Evolutionary conservation across 1,140 invertebrate species (phyloP).

Genomic region (Galleria mellonella): DNA sequence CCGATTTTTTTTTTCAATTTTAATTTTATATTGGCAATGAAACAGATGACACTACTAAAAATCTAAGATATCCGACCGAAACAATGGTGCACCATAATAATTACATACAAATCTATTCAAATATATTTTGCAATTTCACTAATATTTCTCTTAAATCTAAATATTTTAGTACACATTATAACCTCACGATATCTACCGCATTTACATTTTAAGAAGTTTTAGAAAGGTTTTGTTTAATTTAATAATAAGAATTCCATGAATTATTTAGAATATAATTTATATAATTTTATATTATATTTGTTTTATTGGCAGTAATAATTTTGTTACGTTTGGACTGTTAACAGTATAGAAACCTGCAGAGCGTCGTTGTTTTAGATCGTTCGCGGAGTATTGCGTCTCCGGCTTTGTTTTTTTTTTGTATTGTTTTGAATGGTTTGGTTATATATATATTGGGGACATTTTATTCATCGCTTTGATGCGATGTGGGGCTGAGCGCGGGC

Average conservation of each 20-base stretch:
- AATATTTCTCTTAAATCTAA: conserved; percentile 42
- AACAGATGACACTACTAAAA: conserved; percentile 18
- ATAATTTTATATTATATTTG: conserved; percentile 7
- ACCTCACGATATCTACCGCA: conserved; percentile 19
- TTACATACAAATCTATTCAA: conserved; percentile 46
- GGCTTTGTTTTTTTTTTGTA: conserved; percentile 10
- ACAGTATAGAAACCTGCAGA: not conserved
- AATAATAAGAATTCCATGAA: conserved; percentile 13
- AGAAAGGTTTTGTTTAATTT: conserved; percentile 17
- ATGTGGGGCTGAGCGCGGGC: conserved; percentile 67
- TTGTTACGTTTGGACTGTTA: not conserved
- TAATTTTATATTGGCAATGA: conserved; percentile 28
- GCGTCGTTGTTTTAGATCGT: not conserved
- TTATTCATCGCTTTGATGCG: conserved; percentile 71
- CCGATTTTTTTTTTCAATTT: conserved; percentile 10
- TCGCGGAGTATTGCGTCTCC: not conserved
- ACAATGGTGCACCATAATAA: conserved; percentile 63
- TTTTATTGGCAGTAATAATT: conserved; percentile 24
- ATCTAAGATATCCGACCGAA: conserved; percentile 31
- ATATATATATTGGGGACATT: conserved; percentile 18
- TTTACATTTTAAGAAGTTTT: conserved; percentile 28
- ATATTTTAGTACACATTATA: conserved; percentile 42
- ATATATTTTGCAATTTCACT: conserved; percentile 49
- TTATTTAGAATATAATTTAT: conserved; percentile 15
- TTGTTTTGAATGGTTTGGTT: conserved; percentile 12